Evolutionary conservation across 2,888 invertebrate genomes (phyloP), one percentile per base, ranked within the genome.

Genomic region (Hypsopygia costalis): DNA sequence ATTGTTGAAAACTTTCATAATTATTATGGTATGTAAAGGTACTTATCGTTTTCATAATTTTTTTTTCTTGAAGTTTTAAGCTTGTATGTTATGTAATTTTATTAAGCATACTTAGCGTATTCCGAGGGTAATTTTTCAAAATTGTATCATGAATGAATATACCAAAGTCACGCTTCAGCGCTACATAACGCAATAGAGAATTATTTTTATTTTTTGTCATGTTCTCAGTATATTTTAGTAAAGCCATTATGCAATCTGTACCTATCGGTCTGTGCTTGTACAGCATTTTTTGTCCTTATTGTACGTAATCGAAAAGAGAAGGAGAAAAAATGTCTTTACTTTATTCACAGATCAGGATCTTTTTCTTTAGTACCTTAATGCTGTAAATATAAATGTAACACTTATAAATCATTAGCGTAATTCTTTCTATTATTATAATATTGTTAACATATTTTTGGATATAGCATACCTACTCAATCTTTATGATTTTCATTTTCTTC

Each of bases 341-440:
- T 16, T 3, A 16, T 16, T n/a, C n/a, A n/a, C n/a, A 7, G 25
- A 25, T 25, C 25, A 25, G 25, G 2, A n/a, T 36, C 29, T 16
- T 9, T 36, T 20, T 20, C 1, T 29, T 36, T 36, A 11, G 4
- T 3, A 16, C 16, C 16, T 16, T 21, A 36, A 28, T 36, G 11
- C 29, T 50, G 46, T 47, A 47, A 47, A 50, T 50, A 50, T 29
- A 47, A 47, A 50, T 50, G 47, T 29, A 36, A 29, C 20, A 36
- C 6, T 16, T 29, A 30, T 36, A 28, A 25, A 16, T 11, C 10
- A 10, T 29, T 29, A 36, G 39, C 27, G 37, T 42, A 36, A 29
- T 38, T 30, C n/a, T 30, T 36, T 27, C 8, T 6, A 12, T 35
- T 7, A 20, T 20, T 20, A 25, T 10, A 29, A 20, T 36, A 29